A percentile compares a stretch with the other conserved stretches of the same genome.
phyloP scores from a whole-genome alignment of 2,113 vertebrate genomes.

The Shinisaurus crocodilurus region DNA sequence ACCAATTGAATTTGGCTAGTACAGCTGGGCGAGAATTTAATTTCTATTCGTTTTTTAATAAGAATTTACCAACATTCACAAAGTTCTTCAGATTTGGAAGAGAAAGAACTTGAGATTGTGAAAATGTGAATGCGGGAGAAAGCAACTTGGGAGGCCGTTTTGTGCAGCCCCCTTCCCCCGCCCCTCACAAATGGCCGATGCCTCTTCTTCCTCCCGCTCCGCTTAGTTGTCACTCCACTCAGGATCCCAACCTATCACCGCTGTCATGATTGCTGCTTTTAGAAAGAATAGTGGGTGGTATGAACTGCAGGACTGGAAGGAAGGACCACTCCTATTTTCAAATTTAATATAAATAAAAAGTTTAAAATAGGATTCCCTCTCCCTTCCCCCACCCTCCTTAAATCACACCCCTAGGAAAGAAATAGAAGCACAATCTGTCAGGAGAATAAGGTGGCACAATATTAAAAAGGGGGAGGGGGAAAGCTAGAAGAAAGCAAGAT shows the following conservation, averaged over 20 bases:
- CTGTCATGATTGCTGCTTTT: not conserved
- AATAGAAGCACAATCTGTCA: not conserved
- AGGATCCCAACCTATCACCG: not conserved
- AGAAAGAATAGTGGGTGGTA: not conserved
- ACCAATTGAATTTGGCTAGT: no score
- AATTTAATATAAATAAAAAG: no score
- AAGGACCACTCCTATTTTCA: not conserved
- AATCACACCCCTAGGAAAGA: not conserved
- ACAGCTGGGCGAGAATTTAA: no score
- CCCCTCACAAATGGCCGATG: no score
- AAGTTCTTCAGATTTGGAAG: no score
- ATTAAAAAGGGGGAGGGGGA: not conserved
- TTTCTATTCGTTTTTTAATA: no score
- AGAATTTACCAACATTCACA: no score
- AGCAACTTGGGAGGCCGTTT: not conserved
- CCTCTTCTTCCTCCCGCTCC: not conserved
- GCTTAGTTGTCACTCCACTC: not conserved
- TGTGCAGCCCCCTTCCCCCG: not conserved
- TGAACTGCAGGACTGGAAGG: not conserved
- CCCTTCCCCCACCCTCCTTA: not conserved
- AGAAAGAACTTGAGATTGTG: no score
- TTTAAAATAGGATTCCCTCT: not conserved
- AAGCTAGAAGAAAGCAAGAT: not conserved
- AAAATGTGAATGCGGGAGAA: no score
- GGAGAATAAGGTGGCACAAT: not conserved